Conservation (phyloP, 2,888 invertebrate genomes). For the Agonopterix arenella region DNA sequence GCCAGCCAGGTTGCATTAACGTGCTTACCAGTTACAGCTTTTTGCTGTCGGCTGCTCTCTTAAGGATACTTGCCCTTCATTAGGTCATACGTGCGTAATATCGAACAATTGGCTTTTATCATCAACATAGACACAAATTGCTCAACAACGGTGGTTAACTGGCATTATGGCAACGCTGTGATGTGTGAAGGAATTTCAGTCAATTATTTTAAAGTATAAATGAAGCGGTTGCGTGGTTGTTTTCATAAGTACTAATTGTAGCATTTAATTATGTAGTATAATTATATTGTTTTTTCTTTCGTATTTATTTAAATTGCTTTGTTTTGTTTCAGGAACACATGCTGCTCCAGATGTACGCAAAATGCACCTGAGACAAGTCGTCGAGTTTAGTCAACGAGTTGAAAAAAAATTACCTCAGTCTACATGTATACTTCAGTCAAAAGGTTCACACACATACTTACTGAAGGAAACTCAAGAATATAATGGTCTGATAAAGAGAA, state of each 20-base stretch:
- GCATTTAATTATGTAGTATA: not conserved
- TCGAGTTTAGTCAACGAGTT: too few relatives aligned
- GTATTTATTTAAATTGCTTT: not conserved
- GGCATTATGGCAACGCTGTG: conserved; percentile 3
- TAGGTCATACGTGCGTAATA: conserved; percentile 29
- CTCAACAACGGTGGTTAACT: too few relatives aligned
- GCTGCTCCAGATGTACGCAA: too few relatives aligned
- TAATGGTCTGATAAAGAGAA: too few relatives aligned
- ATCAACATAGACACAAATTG: too few relatives aligned
- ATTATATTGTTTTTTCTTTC: not conserved
- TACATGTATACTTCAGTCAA: not conserved
- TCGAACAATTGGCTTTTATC: conserved; percentile 17
- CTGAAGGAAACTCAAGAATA: not conserved
- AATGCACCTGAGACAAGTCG: too few relatives aligned
- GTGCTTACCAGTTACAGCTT: conserved; percentile 31
- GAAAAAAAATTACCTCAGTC: too few relatives aligned
- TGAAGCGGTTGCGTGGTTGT: not conserved
- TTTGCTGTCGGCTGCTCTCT: conserved; percentile 42
- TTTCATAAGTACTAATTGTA: not conserved
- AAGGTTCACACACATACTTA: too few relatives aligned
- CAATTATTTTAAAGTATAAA: not conserved
- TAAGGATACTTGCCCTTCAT: conserved; percentile 41
- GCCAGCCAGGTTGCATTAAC: conserved; percentile 29
- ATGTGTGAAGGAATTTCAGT: conserved; percentile 22
- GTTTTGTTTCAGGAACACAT: not conserved